These are phyloP conservation scores for Pogoniulus pusillus DNA, from an alignment of 2,797 vertebrate species.

Conservation along the genomic window DNA sequence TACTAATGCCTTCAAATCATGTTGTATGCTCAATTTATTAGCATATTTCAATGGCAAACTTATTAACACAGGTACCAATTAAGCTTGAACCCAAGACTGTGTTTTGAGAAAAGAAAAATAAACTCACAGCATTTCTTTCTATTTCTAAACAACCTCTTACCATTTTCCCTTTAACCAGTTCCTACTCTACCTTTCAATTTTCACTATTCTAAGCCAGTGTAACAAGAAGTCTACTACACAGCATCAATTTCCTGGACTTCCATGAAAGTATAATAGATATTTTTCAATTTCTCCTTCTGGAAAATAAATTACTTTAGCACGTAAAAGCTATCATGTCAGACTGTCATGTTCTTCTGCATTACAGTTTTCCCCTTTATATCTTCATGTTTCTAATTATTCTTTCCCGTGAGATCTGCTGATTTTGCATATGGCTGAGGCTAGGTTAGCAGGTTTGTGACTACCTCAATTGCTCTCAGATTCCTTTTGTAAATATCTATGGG, in stretches of 20 bases:
- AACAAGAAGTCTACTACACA: neutral
- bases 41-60: neutral
- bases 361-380: neutral
- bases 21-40: neutral
- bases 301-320: slow-evolving; percentile 29
- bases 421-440: neutral
- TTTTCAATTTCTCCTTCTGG: neutral
- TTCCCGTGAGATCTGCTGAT: neutral
- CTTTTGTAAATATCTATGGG: neutral
- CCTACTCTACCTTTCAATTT: neutral
- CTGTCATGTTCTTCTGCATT: neutral
- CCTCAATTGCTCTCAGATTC: neutral
- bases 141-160: neutral
- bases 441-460: neutral
- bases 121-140: neutral
- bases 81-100: neutral
- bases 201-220: neutral
- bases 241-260: neutral
- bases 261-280: neutral
- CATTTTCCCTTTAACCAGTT: neutral
- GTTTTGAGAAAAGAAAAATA: neutral
- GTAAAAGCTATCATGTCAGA: neutral
- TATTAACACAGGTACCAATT: neutral
- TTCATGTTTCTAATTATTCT: neutral
- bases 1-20: neutral